Evolutionary conservation across 2,888 invertebrate genomes (phyloP).

Genomic region (Tridacna gigas): DNA sequence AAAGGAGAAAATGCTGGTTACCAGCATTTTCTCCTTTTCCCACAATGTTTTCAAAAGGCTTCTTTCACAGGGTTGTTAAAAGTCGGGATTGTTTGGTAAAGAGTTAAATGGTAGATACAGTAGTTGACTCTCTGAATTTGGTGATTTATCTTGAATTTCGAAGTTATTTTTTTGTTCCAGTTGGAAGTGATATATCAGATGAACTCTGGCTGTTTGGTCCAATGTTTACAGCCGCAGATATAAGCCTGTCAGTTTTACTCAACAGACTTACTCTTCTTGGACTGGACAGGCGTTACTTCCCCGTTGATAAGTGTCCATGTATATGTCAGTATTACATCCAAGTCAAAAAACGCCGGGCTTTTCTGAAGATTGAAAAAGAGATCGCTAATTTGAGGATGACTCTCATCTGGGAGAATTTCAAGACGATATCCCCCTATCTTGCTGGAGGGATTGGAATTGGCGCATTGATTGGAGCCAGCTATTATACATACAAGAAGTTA

Average conservation of each 20-base stretch:
- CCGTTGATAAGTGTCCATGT: slow-evolving; percentile 70
- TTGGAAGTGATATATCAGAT: slow-evolving; percentile 65
- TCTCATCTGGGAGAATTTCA: slow-evolving; percentile 75
- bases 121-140: too few relatives aligned
- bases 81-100: too few relatives aligned
- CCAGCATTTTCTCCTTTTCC: too few relatives aligned
- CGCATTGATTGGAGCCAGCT: slow-evolving; percentile 60
- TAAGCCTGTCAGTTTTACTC: slow-evolving; percentile 74
- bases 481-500: slow-evolving; percentile 66
- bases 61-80: too few relatives aligned
- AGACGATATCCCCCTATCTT: slow-evolving; percentile 73
- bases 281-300: slow-evolving; percentile 72
- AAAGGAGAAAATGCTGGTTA: too few relatives aligned
- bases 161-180: slow-evolving; percentile 45
- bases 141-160: too few relatives aligned
- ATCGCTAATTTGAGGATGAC: slow-evolving; percentile 73
- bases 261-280: slow-evolving; percentile 74
- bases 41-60: too few relatives aligned
- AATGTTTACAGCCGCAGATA: slow-evolving; percentile 78
- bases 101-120: not conserved
- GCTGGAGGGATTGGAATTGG: slow-evolving; percentile 68
- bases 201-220: slow-evolving; percentile 78
- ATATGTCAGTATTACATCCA: slow-evolving; percentile 72
- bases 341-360: slow-evolving; percentile 70
- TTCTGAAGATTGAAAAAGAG: slow-evolving; percentile 70